Conservation (phyloP, 1,140 invertebrate species). For the Hermatobates lingyangjiaoensis region DNA sequence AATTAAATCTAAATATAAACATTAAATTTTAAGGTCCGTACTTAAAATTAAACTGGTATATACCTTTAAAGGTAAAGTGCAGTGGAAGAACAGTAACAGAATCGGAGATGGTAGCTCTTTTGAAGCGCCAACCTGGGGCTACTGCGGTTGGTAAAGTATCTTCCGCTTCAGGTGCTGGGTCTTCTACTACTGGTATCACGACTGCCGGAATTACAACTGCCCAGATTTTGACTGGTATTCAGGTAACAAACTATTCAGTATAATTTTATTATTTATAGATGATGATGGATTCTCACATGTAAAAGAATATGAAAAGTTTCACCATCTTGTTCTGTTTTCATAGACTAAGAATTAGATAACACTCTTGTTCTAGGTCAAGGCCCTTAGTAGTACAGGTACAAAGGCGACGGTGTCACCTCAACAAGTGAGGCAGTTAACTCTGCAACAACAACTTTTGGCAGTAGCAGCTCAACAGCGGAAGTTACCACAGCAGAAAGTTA, state of each 20-base stretch:
- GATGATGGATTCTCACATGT: neutral
- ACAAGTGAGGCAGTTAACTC: slow-evolving; percentile 44
- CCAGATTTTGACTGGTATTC: slow-evolving; percentile 9
- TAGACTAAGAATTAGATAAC: neutral
- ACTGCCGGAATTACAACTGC: slow-evolving; percentile 5
- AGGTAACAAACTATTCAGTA: neutral
- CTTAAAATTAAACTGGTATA: too few species aligned
- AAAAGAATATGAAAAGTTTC: neutral
- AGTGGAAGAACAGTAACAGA: slow-evolving; percentile 40
- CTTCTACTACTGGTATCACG: slow-evolving; percentile 33
- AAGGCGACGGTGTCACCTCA: slow-evolving; percentile 36
- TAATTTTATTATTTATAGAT: neutral
- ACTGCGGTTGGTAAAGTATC: slow-evolving; percentile 21
- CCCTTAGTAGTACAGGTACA: slow-evolving; percentile 24
- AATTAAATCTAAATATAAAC: too few species aligned
- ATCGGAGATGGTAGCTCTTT: slow-evolving; percentile 44
- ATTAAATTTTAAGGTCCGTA: too few species aligned
- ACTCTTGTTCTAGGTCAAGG: slow-evolving; percentile 21
- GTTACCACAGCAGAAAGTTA: slow-evolving; percentile 32
- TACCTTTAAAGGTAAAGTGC: too few species aligned
- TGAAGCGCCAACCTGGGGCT: slow-evolving; percentile 40
- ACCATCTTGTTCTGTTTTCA: neutral
- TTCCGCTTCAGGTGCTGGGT: slow-evolving; percentile 31
- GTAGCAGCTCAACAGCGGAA: slow-evolving; percentile 37
- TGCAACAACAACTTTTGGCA: slow-evolving; percentile 44